Evolutionary conservation across 2,888 invertebrate genomes (phyloP), one percentile per base, ranked within the genome.

Genomic region (Ectemnius lituratus): DNA sequence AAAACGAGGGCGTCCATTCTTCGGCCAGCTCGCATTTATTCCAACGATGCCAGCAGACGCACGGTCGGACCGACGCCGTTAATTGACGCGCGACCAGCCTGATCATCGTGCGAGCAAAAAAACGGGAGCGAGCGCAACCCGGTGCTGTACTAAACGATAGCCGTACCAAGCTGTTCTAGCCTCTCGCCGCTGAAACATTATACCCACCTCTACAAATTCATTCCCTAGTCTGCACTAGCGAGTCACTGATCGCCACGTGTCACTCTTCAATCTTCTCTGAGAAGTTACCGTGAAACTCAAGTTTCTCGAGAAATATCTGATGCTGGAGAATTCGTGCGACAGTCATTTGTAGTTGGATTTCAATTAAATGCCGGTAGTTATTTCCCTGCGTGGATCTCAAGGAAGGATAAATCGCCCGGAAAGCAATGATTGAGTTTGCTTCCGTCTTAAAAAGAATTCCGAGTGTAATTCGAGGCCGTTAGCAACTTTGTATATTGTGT

Each of bases 41-140:
- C 73, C 81, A 69, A 65, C 65, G 57, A 23, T 23, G 23, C 23
- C 2, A 23, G 23, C 23, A 23, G 23, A 23, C 23, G 23, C 23
- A 23, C 2, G 23, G 3, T 23, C 23, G 23, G 3, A 3, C 23
- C 23, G 23, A 73, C 75, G 76, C 72, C 78, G 82, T 82, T 82
- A 82, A 82, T 80, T 79, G 82, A 82, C 83, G 75, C 37, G 37
- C 71, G 80, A 79, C 77, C 82, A 69, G 68, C 81, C 66, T 82
- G 81, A 79, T 82, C 81, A 68, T 74, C 72, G 70, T 59, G 47
- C 57, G 59, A 20, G 57, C 61, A 76, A 70, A 52, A 27, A 47
- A 62, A 67, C 11, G 18, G 70, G 75, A 77, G 70, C 70, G 27
- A 47, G 37, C 45, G 69, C 65, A 67, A 61, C 66, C 69, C 61